A percentile compares a stretch with the other conserved stretches of the same genome.
Evolutionary conservation across 2,888 invertebrate genomes (phyloP).

Genomic region (Schizaphis graminum): DNA sequence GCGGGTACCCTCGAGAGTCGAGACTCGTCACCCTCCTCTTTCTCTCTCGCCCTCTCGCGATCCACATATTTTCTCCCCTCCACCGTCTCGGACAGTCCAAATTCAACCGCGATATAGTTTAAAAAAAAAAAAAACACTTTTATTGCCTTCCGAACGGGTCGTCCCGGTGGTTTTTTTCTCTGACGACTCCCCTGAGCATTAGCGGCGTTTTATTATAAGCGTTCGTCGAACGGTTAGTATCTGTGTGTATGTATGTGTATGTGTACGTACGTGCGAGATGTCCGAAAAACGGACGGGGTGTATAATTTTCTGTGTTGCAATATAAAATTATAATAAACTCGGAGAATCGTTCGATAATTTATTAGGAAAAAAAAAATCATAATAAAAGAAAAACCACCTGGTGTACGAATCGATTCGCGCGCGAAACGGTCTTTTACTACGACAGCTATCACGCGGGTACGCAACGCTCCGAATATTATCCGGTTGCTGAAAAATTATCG

Average conservation of each 20-base stretch:
- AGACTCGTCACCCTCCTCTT: neutral
- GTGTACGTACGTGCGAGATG: too few species aligned
- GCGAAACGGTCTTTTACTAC: too few species aligned
- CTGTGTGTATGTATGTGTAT: neutral
- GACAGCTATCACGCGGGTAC: neutral
- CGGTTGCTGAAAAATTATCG: neutral
- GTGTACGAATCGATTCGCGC: neutral
- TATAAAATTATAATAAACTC: slow-evolving; percentile 27
- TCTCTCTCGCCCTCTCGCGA: neutral
- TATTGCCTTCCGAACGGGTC: slow-evolving; percentile 47
- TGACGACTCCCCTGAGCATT: slow-evolving; percentile 33
- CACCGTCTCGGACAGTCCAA: too few species aligned
- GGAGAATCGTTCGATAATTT: slow-evolving; percentile 21
- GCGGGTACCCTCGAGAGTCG: neutral
- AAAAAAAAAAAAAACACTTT: slow-evolving; percentile 42
- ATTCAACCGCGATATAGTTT: slow-evolving; percentile 26
- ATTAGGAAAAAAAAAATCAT: neutral
- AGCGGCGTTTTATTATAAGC: slow-evolving; percentile 18
- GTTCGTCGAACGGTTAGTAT: neutral
- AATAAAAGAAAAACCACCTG: slow-evolving; percentile 17
- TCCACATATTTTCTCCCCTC: neutral
- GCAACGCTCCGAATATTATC: too few species aligned
- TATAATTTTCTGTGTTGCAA: neutral
- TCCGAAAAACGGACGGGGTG: neutral
- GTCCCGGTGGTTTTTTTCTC: neutral